A percentile compares a stretch with the other conserved stretches of the same genome.
These are phyloP conservation scores for Phymanthus crucifer DNA, from an alignment of 92 coral and sea anemone species.

Conservation along the genomic window DNA sequence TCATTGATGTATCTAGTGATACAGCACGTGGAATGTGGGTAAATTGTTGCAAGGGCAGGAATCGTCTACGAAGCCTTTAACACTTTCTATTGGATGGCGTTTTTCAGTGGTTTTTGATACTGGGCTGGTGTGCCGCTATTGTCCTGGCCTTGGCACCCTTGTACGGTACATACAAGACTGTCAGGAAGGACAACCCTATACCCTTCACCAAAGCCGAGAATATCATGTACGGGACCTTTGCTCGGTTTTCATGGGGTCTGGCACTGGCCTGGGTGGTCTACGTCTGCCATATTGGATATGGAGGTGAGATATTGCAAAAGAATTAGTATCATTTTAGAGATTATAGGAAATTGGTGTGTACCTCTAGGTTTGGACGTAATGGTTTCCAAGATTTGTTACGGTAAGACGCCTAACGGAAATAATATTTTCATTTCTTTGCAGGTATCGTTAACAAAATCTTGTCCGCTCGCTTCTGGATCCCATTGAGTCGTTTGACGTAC, in stretches of 20 bases:
- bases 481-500: conserved; percentile 85
- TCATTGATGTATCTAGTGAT: too few relatives aligned
- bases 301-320: conserved; percentile 55
- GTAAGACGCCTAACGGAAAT: neutral
- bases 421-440: neutral
- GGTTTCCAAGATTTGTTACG: neutral
- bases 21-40: too few relatives aligned
- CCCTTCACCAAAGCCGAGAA: conserved; percentile 68
- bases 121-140: conserved; percentile 63
- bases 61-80: too few relatives aligned
- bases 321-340: too few relatives aligned
- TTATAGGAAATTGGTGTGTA: neutral
- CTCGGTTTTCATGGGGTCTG: conserved; percentile 76
- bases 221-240: conserved; percentile 67
- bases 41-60: too few relatives aligned
- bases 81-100: too few relatives aligned
- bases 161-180: conserved; percentile 67
- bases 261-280: conserved; percentile 91
- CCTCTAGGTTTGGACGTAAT: too few relatives aligned
- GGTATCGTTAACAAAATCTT: conserved; percentile 68
- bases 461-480: conserved; percentile 87
- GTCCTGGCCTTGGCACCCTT: conserved; percentile 56
- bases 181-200: conserved; percentile 44
- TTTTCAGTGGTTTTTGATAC: conserved; percentile 39
- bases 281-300: conserved; percentile 85